Evolutionary conservation across 1,140 invertebrate genomes (phyloP).

Genomic region (Pseudomyrmex gracilis): DNA sequence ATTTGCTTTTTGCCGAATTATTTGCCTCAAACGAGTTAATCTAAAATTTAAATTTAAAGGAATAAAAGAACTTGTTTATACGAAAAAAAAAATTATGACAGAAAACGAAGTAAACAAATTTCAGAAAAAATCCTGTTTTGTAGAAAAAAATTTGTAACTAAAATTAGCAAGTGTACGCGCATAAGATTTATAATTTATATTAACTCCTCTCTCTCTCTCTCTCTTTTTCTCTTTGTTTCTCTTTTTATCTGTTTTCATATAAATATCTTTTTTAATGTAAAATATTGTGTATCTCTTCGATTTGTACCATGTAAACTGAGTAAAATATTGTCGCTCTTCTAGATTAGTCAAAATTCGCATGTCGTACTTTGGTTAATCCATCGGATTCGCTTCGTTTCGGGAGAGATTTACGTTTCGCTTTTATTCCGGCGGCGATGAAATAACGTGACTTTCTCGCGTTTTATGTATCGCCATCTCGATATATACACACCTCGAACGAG

Average conservation of each 20-base stretch:
- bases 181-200: too few relatives aligned
- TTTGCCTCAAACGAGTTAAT: neutral
- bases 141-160: neutral
- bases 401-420: neutral
- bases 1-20: constrained; percentile 4
- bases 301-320: neutral
- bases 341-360: constrained; percentile 9
- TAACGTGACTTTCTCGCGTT: constrained; percentile 12
- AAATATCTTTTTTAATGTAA: too few relatives aligned
- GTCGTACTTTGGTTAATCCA: constrained; percentile 3
- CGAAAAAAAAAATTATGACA: neutral
- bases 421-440: neutral
- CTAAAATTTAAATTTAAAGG: neutral
- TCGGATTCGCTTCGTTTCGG: constrained; percentile 8
- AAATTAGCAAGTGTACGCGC: too few relatives aligned
- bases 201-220: too few relatives aligned
- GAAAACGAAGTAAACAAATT: too few relatives aligned
- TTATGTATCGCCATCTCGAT: neutral
- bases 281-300: too few relatives aligned
- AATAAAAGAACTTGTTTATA: neutral
- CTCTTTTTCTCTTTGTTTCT: too few relatives aligned
- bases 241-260: too few relatives aligned
- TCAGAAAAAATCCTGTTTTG: neutral
- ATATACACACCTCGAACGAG: constrained; percentile 1
- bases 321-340: constrained; percentile 10